Base-by-base conservation (phyloP, 2,888 invertebrate species). In the Neoitamus cyanurus region DNA sequence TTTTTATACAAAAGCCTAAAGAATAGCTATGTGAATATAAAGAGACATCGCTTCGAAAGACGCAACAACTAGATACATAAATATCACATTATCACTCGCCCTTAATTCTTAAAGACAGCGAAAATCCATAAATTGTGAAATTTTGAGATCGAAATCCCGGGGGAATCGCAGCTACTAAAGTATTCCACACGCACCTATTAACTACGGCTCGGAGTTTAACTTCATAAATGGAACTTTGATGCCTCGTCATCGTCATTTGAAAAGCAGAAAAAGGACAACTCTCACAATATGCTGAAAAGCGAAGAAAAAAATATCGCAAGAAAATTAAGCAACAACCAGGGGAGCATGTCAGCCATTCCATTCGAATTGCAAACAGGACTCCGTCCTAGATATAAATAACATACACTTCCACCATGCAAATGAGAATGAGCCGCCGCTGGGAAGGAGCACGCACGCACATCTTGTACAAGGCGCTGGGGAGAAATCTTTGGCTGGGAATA, bases 401-500 rank as follows among this genome's bases (percentile, higher is more conserved):
- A 9, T 9, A 20, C 58, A 20, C 58, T 58, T 25, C 25, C 58
- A 15, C 58, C 58, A 20, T 58, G 9, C 20, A 58, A 58, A 9
- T 9, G 7, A 20, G 48, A 30, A 77, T 11, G 9, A 0, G 20
- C 20, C 3, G 9, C 7, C 11, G 31, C 15, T 13, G 36, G 37
- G n/a, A 46, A 80, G 58, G 30, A 58, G 28, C 72, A 3, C 58
- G 58, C 20, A 58, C 20, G 37, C 20, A 58, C 20, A 9, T 37
- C 9, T 9, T 11, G 25, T 20, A 58, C 58, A 80, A 15, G 34
- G 3, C 58, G 31, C 48, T 30, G 13, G 31, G 58, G 78, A 34
- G n/a, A n/a, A 58, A 80, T 34, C 25, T 80, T 58, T 20, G 78
- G 30, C 34, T 31, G 28, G 30, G 58, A 31, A 80, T 80, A 48